Evolutionary conservation across 2,113 vertebrate species (phyloP).

Genomic region (Anarhynchus alexandrinus): DNA sequence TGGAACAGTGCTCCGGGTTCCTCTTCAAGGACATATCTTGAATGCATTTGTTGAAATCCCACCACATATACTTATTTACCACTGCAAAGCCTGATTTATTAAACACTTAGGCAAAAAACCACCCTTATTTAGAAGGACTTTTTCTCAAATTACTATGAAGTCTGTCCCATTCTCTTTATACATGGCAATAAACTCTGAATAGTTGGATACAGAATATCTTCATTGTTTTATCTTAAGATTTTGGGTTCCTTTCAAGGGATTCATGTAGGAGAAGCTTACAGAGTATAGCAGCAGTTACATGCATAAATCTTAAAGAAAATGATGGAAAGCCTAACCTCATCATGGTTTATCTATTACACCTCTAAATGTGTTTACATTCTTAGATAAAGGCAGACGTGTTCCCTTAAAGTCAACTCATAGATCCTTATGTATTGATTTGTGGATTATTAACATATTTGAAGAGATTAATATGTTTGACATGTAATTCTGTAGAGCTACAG

Average conservation of each 20-base stretch:
- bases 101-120: neutral
- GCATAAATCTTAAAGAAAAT: neutral
- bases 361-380: slow-evolving; percentile 25
- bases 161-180: neutral
- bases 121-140: neutral
- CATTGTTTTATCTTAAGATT: neutral
- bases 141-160: neutral
- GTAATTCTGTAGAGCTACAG: neutral
- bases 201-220: neutral
- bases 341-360: neutral
- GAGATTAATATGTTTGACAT: neutral
- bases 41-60: neutral
- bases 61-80: neutral
- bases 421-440: neutral
- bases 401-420: neutral
- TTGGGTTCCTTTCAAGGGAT: neutral
- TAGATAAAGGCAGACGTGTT: neutral
- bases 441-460: slow-evolving; percentile 39
- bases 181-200: neutral
- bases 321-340: neutral
- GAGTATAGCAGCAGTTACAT: neutral
- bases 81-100: neutral
- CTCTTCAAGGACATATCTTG: neutral
- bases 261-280: neutral
- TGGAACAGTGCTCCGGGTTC: neutral